Evolutionary conservation across 2,113 vertebrate genomes (phyloP), one percentile per base, ranked within the genome.

Genomic region (Dicerorhinus sumatrensis): DNA sequence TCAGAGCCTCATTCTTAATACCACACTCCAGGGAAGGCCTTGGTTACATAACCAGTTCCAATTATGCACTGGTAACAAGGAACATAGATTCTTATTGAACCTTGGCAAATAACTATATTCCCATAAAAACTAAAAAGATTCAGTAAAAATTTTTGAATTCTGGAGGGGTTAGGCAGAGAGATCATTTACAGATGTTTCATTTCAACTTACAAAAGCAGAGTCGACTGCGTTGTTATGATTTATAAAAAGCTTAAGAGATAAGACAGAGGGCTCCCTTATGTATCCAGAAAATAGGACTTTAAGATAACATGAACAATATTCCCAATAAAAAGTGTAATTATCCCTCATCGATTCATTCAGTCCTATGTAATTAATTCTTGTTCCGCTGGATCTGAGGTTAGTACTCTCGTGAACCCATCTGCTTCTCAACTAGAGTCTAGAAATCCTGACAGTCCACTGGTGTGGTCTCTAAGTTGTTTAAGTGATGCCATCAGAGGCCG

Each of bases 171-270:
- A 51, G 79, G 60, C 23, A 69, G 54, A 85, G 29, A 81, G 60
- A 80, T 91, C 48, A 83, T 39, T 93, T 76, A 69, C 7, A 77
- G 82, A 84, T 65, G 60, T 77, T 83, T 88, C 29, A 76, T 92
- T 96, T 92, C 48, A 58, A 12, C 21, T 27, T 92, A n/a, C 18
- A 82, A 83, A 82, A 87, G 39, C 36, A 82, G 42, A 48, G 16
- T 83, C 36, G 9, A 36, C 56, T 25, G 72, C 36, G n/a, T 42
- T 87, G 46, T 70, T 54, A 23, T 70, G 31, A 91, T 48, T 51
- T 87, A 56, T 62, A 51, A 81, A 72, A 69, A 42, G 39, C n/a
- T 46, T 69, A 75, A 48, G 17, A 76, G 27, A n/a, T 36, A 76
- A 51, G 54, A 69, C n/a, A 60, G 56, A 96, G 29, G 33, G 10